Evolutionary conservation across 2,113 vertebrate species (phyloP), one percentile per base, ranked within the genome.

Genomic region (Hyperoodon ampullatus): DNA sequence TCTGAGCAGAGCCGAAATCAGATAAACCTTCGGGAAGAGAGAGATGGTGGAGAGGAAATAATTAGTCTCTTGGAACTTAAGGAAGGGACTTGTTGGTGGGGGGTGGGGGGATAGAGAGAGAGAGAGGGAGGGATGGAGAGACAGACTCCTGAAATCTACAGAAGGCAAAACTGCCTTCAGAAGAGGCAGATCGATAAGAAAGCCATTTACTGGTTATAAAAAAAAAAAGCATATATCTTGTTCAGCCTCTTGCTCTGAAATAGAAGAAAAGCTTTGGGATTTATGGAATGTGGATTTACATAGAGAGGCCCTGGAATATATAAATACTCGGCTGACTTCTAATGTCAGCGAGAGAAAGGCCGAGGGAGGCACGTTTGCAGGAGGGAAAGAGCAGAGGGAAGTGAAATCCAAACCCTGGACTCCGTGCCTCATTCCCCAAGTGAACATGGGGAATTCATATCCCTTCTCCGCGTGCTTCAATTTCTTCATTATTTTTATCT

Each of bases 211-310:
- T 96, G 60, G 44, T 94, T 96, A 75, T 26, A 6, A 74, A 87
- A 47, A 63, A 53, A 53, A 53, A 53, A 53, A 18, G 53, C 53
- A 78, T 0, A 18, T n/a, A 68, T 96, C 72, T 97, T 95, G 35
- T 81, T 92, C 44, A 60, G 81, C 19, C 65, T 75, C 78, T 88
- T 71, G 63, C 55, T 66, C 83, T 68, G 96, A 93, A 96, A 95
- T 66, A 91, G 74, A 95, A 97, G 88, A 50, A 85, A 95, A 60
- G 72, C 84, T 75, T 44, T 88, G 87, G 92, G 96, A 88, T 95
- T 95, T 95, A 53, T 85, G 92, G 93, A 87, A 93, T 94, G 88
- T 95, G 58, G n/a, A 92, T 95, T 96, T 97, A 72, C 97, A 96
- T 60, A 85, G 61, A 96, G 68, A 94, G 75, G 77, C 50, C 71